Evolutionary conservation across 2,797 vertebrate species (phyloP), one percentile per base, ranked within the genome.

Genomic region (Rhinichthys osculus): DNA sequence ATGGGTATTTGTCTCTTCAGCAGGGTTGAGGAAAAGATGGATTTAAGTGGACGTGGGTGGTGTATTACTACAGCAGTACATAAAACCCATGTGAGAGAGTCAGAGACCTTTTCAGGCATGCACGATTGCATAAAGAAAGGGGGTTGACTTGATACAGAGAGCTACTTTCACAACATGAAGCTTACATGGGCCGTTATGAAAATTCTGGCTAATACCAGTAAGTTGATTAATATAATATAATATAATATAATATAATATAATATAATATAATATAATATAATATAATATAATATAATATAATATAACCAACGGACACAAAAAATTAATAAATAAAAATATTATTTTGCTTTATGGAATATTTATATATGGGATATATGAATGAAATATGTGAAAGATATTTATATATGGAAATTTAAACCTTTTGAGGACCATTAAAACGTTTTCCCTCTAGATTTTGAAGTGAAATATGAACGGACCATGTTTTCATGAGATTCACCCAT

Each of bases 1-100:
- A 87, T 87, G 87, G 90, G 92, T 90, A 90, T 92, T 89, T 87
- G 84, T 92, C 91, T 93, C 91, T 30, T n/a, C 21, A 71, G 44
- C 21, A n/a, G 91, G 91, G 87, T 85, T 33, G 47, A 69, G 42
- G 30, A 16, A 38, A 35, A 70, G 30, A 40, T 40, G 47, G 10
- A 52, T 69, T 71, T 19, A 42, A 57, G 50, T n/a, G 38, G 23
- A 71, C 17, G 23, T 57, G 35, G 35, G 35, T 27, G 35, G 23
- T 54, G 7, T 52, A 50, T 67, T 5, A 50, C 35, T 78, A 81
- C 3, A 35, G 11, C 44, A 73, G 27, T 10, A 27, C 11, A 70
- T 38, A 38, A 70, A 70, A 52, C 11, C 11, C 3, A 52, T 11
- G 66, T 30, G 7, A 16, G 9, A 23, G 11, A 27, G 21, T 52